Evolutionary conservation across 2,113 vertebrate genomes (phyloP).

Genomic region (Cairina moschata): DNA sequence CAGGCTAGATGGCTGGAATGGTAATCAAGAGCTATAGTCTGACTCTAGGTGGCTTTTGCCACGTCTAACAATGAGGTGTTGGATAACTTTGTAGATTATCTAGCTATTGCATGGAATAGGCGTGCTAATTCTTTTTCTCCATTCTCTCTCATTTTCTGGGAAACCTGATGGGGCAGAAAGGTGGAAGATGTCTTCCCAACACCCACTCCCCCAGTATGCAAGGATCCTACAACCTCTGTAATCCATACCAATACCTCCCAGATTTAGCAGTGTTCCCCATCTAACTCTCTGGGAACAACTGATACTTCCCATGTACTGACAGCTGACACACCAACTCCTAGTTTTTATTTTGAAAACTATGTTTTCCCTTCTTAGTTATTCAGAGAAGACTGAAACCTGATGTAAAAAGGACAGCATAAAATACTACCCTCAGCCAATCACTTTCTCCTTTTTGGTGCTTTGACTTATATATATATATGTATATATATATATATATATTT

Average conservation of each 20-base stretch:
- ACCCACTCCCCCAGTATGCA: no score
- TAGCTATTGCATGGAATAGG: not conserved
- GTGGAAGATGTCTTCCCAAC: not conserved
- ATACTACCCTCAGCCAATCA: not conserved
- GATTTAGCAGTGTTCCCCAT: not conserved
- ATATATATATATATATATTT: not conserved
- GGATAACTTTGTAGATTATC: not conserved
- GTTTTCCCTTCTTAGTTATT: not conserved
- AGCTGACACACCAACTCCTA: not conserved
- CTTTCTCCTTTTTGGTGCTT: not conserved
- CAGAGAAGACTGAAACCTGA: not conserved
- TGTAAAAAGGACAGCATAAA: not conserved
- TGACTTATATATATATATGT: not conserved
- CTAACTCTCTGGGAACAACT: not conserved
- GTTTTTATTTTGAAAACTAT: not conserved
- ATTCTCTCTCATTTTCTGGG: not conserved
- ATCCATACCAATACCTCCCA: not conserved
- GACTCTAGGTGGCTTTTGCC: not conserved
- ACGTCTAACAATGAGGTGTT: not conserved
- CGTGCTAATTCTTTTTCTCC: not conserved
- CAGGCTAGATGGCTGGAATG: not conserved
- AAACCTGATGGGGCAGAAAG: not conserved
- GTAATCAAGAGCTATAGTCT: not conserved
- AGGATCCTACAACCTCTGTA: not conserved
- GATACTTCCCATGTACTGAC: not conserved